Evolutionary conservation across 2,888 invertebrate genomes (phyloP).

Genomic region (Ormyrus pomaceus): DNA sequence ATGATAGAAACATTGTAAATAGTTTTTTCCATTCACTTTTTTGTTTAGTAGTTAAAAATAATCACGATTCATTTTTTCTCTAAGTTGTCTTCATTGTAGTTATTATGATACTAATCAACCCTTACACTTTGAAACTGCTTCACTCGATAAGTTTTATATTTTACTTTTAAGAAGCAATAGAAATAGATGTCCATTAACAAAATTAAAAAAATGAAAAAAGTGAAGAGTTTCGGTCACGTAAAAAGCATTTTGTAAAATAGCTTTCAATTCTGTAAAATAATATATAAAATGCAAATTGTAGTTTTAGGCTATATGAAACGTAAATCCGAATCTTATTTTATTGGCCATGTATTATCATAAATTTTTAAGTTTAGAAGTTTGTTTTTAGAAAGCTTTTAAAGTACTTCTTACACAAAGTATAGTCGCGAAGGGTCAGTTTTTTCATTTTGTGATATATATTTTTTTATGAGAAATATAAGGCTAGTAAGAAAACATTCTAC

Average conservation of each 20-base stretch:
- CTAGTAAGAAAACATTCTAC: too few relatives aligned
- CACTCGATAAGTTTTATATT: slow-evolving; percentile 14
- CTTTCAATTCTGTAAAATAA: slow-evolving; percentile 46
- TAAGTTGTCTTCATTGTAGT: slow-evolving; percentile 7
- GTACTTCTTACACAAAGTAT: too few relatives aligned
- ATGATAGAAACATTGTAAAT: slow-evolving; percentile 5
- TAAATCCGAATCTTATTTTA: too few relatives aligned
- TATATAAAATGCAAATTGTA: slow-evolving; percentile 45
- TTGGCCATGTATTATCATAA: too few relatives aligned
- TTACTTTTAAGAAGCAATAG: slow-evolving; percentile 21
- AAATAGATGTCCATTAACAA: neutral
- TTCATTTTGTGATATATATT: too few relatives aligned
- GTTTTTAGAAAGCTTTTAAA: too few relatives aligned
- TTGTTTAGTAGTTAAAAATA: slow-evolving; percentile 5
- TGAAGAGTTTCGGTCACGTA: slow-evolving; percentile 16
- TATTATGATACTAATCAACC: slow-evolving; percentile 9
- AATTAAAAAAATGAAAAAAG: slow-evolving; percentile 3
- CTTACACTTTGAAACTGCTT: slow-evolving; percentile 16
- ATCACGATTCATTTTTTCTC: slow-evolving; percentile 30
- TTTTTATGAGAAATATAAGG: too few relatives aligned
- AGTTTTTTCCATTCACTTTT: slow-evolving; percentile 18
- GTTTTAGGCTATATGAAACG: slow-evolving; percentile 2
- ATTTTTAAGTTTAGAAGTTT: too few relatives aligned
- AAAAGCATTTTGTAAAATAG: slow-evolving; percentile 48
- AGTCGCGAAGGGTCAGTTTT: too few relatives aligned